phyloP scores from a whole-genome alignment of 1,140 invertebrate species.

The Adelges cooleyi region DNA sequence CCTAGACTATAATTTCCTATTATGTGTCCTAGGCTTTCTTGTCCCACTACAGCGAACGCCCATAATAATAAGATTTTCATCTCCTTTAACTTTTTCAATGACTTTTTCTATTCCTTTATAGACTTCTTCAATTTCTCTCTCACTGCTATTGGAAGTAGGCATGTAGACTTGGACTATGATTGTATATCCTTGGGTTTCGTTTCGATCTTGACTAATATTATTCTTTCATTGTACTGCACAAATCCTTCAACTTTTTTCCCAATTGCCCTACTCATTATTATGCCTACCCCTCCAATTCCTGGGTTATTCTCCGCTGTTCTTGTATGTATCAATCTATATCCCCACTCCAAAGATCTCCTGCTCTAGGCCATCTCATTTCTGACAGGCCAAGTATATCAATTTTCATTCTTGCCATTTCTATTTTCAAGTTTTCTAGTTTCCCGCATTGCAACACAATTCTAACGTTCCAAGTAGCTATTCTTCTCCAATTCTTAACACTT shows the following conservation, averaged over 20 bases:
- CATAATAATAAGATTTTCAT: slow-evolving; percentile 4
- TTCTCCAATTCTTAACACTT: not conserved
- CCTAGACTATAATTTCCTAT: slow-evolving; percentile 33
- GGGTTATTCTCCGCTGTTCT: slow-evolving; percentile 5
- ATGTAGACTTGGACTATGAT: slow-evolving; percentile 37
- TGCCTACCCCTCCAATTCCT: not conserved
- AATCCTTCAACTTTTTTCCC: not conserved
- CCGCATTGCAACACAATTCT: not conserved
- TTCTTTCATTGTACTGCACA: slow-evolving; percentile 24
- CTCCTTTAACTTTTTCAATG: slow-evolving; percentile 22
- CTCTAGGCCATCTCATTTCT: slow-evolving; percentile 28
- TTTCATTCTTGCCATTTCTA: slow-evolving; percentile 7
- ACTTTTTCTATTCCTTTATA: too few relatives aligned
- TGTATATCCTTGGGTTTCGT: slow-evolving; percentile 30
- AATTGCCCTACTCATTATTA: not conserved
- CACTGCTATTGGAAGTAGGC: slow-evolving; percentile 33
- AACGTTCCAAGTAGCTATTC: not conserved
- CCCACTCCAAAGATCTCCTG: slow-evolving; percentile 24
- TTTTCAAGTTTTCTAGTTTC: not conserved
- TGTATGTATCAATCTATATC: slow-evolving; percentile 23
- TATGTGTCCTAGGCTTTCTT: slow-evolving; percentile 16
- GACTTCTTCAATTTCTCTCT: slow-evolving; percentile 33
- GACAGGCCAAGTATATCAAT: slow-evolving; percentile 24
- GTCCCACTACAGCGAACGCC: slow-evolving; percentile 34
- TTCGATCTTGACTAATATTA: slow-evolving; percentile 29